phyloP scores from a whole-genome alignment of 1,140 invertebrate species.

The Atopsyche davidsoni region DNA sequence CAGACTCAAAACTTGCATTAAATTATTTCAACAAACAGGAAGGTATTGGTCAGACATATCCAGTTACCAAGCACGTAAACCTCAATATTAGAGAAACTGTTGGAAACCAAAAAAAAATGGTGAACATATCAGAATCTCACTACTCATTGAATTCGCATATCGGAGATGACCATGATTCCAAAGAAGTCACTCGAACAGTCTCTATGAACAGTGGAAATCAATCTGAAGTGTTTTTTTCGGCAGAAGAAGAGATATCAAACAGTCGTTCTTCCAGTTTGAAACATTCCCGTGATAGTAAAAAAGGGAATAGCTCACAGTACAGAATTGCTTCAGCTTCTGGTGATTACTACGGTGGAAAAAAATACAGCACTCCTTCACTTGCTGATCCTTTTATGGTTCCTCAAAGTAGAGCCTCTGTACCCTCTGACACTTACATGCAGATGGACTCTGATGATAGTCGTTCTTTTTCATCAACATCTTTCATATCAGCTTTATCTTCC shows the following conservation, averaged over 20 bases:
- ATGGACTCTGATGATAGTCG: constrained; percentile 54
- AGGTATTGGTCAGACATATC: not conserved
- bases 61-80: constrained; percentile 3
- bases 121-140: constrained; percentile 54
- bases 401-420: constrained; percentile 17
- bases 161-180: constrained; percentile 48
- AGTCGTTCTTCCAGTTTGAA: constrained; percentile 59
- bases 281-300: constrained; percentile 51
- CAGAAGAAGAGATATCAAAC: constrained; percentile 74
- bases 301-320: constrained; percentile 25
- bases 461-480: constrained; percentile 78
- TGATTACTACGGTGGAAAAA: constrained; percentile 32
- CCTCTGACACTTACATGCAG: constrained; percentile 28
- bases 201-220: constrained; percentile 85
- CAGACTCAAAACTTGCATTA: constrained; percentile 71
- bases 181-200: constrained; percentile 71
- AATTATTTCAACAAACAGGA: constrained; percentile 39
- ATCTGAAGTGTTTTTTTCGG: constrained; percentile 85
- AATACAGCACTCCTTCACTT: constrained; percentile 26
- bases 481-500: constrained; percentile 88
- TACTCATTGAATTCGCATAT: constrained; percentile 54
- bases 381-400: constrained; percentile 16
- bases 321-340: constrained; percentile 40
- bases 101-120: constrained; percentile 34
- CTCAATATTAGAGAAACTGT: constrained; percentile 15